Evolutionary conservation across 2,888 invertebrate species (phyloP).

Genomic region (Abrostola tripartita): DNA sequence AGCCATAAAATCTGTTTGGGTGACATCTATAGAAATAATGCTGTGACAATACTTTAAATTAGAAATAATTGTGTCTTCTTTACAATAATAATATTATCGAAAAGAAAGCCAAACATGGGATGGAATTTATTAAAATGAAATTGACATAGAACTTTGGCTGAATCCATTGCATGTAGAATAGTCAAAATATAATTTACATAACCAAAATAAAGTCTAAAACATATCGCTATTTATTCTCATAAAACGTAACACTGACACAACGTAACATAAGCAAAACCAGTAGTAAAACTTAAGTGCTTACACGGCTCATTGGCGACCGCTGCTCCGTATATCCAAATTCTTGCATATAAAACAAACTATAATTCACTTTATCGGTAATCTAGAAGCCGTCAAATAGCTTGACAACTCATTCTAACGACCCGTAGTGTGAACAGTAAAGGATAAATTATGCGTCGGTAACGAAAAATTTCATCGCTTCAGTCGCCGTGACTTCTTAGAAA

Average conservation of each 20-base stretch:
- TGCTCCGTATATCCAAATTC: constrained; percentile 76
- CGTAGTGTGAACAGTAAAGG: constrained; percentile 82
- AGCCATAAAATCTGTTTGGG: constrained; percentile 41
- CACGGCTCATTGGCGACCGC: constrained; percentile 79
- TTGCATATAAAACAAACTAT: constrained; percentile 77
- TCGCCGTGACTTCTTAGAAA: constrained; percentile 81
- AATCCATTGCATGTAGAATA: neutral
- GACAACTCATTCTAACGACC: constrained; percentile 80
- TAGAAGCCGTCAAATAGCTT: constrained; percentile 72
- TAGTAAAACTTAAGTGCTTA: constrained; percentile 65
- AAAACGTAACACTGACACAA: constrained; percentile 5
- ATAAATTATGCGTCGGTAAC: constrained; percentile 79
- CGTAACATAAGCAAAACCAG: constrained; percentile 42
- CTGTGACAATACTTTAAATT: constrained; percentile 25
- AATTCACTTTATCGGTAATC: constrained; percentile 77
- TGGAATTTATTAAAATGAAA: constrained; percentile 9
- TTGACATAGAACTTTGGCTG: constrained; percentile 8
- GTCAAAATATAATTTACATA: neutral
- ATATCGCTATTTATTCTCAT: constrained; percentile 13
- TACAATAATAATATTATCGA: constrained; percentile 12
- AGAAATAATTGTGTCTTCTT: constrained; percentile 33
- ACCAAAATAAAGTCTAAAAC: neutral
- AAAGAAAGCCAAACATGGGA: constrained; percentile 22
- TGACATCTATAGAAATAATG: constrained; percentile 37
- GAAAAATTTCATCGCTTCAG: constrained; percentile 75